Conservation (phyloP, 2,797 vertebrate genomes). For the Sternarchorhynchus goeldii region DNA sequence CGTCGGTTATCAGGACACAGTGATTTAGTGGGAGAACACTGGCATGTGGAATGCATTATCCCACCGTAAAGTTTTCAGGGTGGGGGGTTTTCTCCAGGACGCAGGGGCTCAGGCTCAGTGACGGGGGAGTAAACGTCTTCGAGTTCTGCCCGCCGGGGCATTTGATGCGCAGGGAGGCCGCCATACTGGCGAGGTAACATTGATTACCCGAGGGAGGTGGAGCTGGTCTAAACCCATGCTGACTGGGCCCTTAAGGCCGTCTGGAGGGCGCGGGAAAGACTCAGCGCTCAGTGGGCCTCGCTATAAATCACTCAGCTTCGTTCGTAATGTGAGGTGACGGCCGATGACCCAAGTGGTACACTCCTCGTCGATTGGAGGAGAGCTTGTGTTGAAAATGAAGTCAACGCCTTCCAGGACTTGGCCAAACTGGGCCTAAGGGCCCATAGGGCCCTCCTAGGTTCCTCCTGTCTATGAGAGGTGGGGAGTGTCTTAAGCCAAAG, state of each 20-base stretch:
- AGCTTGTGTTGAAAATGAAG: constrained; percentile 78
- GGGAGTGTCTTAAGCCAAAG: constrained; percentile 21
- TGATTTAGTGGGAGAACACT: constrained; percentile 60
- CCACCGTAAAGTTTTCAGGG: constrained; percentile 58
- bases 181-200: constrained; percentile 42
- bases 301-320: constrained; percentile 73
- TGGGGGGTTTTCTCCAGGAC: constrained; percentile 38
- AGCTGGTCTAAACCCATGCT: constrained; percentile 25
- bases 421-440: constrained; percentile 53
- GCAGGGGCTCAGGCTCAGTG: constrained; percentile 35
- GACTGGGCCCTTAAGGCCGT: constrained; percentile 30
- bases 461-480: constrained; percentile 53
- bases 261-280: constrained; percentile 26
- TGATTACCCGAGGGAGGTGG: constrained; percentile 37
- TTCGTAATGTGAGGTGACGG: constrained; percentile 74
- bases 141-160: constrained; percentile 40
- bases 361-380: constrained; percentile 76
- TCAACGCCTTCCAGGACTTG: constrained; percentile 73
- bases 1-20: constrained; percentile 55
- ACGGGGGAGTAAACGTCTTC: constrained; percentile 51
- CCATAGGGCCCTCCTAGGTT: constrained; percentile 41
- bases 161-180: constrained; percentile 34
- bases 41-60: constrained; percentile 65
- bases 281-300: constrained; percentile 63
- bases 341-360: constrained; percentile 66